phyloP scores from a whole-genome alignment of 2,888 invertebrate species.

The Pollenia labialis region DNA sequence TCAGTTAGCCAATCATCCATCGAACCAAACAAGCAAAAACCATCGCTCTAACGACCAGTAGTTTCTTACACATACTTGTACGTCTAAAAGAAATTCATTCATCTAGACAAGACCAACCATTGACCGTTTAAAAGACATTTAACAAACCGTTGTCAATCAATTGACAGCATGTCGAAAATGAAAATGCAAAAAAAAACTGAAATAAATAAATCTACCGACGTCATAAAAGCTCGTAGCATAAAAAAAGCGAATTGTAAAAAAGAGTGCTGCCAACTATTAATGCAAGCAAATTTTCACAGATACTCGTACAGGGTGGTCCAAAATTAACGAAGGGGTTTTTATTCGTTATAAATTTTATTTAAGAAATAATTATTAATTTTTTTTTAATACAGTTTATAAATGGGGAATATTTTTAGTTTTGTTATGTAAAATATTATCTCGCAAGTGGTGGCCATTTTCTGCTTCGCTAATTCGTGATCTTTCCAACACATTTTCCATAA shows the following conservation, averaged over 20 bases:
- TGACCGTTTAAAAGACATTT: slow-evolving; percentile 53
- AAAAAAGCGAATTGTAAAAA: not conserved
- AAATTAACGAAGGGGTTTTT: too few relatives aligned
- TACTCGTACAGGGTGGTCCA: too few relatives aligned
- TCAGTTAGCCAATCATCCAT: slow-evolving; percentile 12
- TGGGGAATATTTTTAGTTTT: too few relatives aligned
- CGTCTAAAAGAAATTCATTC: slow-evolving; percentile 21
- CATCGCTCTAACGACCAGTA: slow-evolving; percentile 4
- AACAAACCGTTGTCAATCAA: slow-evolving; percentile 60
- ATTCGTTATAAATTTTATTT: too few relatives aligned
- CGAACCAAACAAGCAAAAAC: not conserved
- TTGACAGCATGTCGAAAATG: slow-evolving; percentile 10
- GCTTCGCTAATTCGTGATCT: too few relatives aligned
- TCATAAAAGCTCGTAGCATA: not conserved
- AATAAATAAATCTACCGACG: slow-evolving; percentile 7
- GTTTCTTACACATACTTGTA: slow-evolving; percentile 13
- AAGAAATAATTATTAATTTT: too few relatives aligned
- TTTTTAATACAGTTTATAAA: too few relatives aligned
- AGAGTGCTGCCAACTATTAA: too few relatives aligned
- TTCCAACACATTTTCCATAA: too few relatives aligned
- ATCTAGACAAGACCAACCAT: slow-evolving; percentile 24
- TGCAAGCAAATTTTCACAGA: too few relatives aligned
- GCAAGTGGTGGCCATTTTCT: too few relatives aligned
- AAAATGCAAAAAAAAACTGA: slow-evolving; percentile 17
- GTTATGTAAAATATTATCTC: too few relatives aligned